Evolutionary conservation across 2,888 invertebrate species (phyloP).

Genomic region (Drosophila percnosoma): DNA sequence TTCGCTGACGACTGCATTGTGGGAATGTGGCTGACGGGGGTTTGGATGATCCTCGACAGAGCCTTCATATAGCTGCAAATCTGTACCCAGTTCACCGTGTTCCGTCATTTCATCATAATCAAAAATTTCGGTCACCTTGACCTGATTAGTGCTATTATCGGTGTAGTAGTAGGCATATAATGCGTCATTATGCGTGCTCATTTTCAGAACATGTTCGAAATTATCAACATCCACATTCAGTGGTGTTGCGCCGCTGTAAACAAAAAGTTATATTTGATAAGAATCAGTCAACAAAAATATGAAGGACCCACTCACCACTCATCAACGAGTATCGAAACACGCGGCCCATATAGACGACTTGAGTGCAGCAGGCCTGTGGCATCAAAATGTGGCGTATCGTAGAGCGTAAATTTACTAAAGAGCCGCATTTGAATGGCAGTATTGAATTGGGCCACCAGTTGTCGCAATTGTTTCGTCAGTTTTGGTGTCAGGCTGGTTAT

Average conservation of each 20-base stretch:
- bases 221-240: constrained; percentile 86
- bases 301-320: constrained; percentile 75
- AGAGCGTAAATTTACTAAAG: constrained; percentile 82
- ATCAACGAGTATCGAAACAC: constrained; percentile 83
- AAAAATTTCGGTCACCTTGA: constrained; percentile 95
- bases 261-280: neutral
- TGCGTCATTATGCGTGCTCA: constrained; percentile 94
- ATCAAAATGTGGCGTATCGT: constrained; percentile 84
- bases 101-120: constrained; percentile 89
- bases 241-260: constrained; percentile 80
- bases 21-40: constrained; percentile 80
- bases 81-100: constrained; percentile 88
- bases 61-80: constrained; percentile 83
- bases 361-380: constrained; percentile 83
- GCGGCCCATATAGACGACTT: constrained; percentile 80
- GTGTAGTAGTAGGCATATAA: constrained; percentile 95
- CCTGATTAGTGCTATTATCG: constrained; percentile 92
- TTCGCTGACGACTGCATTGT: constrained; percentile 83
- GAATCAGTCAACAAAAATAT: neutral
- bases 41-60: constrained; percentile 83
- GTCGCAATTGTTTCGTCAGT: constrained; percentile 84
- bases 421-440: constrained; percentile 81
- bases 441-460: constrained; percentile 87
- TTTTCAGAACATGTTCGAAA: constrained; percentile 90
- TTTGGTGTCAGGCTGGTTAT: constrained; percentile 82